Evolutionary conservation across 2,797 vertebrate genomes (phyloP).

Genomic region (Buphagus erythrorhynchus): DNA sequence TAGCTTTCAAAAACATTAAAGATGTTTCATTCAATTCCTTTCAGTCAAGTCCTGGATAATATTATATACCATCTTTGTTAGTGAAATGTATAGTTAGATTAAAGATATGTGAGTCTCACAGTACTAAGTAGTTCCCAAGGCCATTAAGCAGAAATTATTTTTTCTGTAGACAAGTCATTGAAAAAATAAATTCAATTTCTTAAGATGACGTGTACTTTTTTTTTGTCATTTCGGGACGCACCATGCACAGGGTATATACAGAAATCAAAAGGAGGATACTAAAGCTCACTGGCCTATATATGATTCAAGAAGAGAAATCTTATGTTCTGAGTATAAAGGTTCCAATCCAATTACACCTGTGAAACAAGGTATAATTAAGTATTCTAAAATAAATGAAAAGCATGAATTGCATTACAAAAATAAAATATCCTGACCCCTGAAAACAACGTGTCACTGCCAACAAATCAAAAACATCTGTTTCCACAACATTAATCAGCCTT

Average conservation of each 20-base stretch:
- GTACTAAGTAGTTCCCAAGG: not conserved
- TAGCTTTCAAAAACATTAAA: not conserved
- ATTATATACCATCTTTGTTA: not conserved
- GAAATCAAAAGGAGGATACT: not conserved
- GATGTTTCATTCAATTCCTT: not conserved
- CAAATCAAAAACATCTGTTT: slow-evolving; percentile 62
- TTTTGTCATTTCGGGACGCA: not conserved
- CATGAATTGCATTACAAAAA: not conserved
- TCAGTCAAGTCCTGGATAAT: not conserved
- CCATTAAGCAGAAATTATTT: not conserved
- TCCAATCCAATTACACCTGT: not conserved
- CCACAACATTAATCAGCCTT: slow-evolving; percentile 12
- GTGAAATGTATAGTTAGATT: not conserved
- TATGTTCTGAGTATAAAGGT: not conserved
- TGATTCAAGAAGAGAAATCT: not conserved
- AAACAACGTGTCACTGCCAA: slow-evolving; percentile 3
- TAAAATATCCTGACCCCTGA: not conserved
- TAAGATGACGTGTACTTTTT: not conserved
- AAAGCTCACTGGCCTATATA: not conserved
- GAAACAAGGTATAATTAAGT: not conserved
- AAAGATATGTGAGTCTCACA: not conserved
- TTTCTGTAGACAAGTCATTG: not conserved
- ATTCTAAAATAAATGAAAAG: not conserved
- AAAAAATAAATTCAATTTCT: not conserved
- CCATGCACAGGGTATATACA: not conserved